Evolutionary conservation across 2,888 invertebrate genomes (phyloP).

Genomic region (Polyommatus iphigenia): DNA sequence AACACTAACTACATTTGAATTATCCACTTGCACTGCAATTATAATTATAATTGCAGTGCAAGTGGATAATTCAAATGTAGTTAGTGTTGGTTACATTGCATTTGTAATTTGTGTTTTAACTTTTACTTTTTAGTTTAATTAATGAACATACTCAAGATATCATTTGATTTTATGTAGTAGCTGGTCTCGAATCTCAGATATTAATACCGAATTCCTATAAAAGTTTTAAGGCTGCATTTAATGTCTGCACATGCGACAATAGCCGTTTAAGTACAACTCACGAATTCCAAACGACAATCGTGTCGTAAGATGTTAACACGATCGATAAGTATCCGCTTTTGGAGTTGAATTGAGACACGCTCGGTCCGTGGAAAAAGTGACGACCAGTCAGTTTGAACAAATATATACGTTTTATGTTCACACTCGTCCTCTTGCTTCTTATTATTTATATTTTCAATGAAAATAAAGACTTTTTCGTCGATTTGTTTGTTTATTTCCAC

Average conservation of each 20-base stretch:
- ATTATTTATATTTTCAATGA: constrained; percentile 29
- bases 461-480: not conserved
- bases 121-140: no score
- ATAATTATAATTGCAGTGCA: no score
- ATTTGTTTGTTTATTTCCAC: not conserved
- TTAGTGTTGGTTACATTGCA: no score
- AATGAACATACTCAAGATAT: no score
- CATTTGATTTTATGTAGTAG: no score
- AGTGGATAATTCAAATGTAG: no score
- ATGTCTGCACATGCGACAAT: not conserved
- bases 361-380: constrained; percentile 27
- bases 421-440: constrained; percentile 24
- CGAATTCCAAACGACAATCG: not conserved
- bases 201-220: no score
- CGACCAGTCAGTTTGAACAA: constrained; percentile 29
- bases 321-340: constrained; percentile 25
- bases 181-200: not conserved
- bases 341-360: constrained; percentile 34
- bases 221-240: not conserved
- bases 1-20: no score
- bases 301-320: constrained; percentile 3
- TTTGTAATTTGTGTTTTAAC: no score
- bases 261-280: not conserved
- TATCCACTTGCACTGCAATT: no score
- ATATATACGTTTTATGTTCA: constrained; percentile 32